Evolutionary conservation across 2,797 vertebrate species (phyloP).

Genomic region (Argyrosomus regius): DNA sequence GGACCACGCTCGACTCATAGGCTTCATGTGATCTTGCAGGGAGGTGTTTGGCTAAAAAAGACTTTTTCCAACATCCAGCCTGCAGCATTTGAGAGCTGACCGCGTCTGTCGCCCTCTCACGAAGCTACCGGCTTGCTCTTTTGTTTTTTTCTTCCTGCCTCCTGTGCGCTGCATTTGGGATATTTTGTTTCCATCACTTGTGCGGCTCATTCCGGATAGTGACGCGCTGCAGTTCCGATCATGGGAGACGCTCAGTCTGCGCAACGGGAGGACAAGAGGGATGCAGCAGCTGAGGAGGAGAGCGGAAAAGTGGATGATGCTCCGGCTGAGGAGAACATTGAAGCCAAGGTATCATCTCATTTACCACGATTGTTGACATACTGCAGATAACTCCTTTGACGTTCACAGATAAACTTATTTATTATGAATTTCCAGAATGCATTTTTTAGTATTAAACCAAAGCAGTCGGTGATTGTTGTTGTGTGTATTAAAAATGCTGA

Average conservation of each 20-base stretch:
- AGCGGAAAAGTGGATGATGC: conserved; percentile 68
- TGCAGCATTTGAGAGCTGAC: conserved; percentile 76
- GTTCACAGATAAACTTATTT: conserved; percentile 4
- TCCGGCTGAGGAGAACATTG: conserved; percentile 39
- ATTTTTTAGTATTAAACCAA: not conserved
- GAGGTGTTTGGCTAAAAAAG: conserved; percentile 84
- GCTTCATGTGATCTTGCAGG: conserved; percentile 89
- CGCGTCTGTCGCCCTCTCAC: conserved; percentile 40
- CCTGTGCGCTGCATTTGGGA: conserved; percentile 35
- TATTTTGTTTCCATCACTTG: conserved; percentile 39
- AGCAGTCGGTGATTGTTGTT: not conserved
- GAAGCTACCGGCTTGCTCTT: conserved; percentile 11
- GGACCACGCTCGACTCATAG: conserved; percentile 52
- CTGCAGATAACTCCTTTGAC: conserved; percentile 2
- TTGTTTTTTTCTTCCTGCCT: too few relatives aligned
- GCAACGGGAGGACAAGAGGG: conserved; percentile 77
- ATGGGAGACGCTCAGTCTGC: conserved; percentile 92
- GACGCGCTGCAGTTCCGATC: conserved; percentile 61
- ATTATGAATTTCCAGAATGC: not conserved
- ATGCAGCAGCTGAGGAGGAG: conserved; percentile 69
- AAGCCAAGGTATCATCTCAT: conserved; percentile 70
- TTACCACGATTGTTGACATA: not conserved
- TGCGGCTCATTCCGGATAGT: conserved; percentile 40
- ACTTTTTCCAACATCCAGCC: conserved; percentile 75
- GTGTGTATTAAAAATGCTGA: conserved; percentile 53